Conservation (phyloP, 2,888 invertebrate genomes). For the Noctuana brunneofusca region DNA sequence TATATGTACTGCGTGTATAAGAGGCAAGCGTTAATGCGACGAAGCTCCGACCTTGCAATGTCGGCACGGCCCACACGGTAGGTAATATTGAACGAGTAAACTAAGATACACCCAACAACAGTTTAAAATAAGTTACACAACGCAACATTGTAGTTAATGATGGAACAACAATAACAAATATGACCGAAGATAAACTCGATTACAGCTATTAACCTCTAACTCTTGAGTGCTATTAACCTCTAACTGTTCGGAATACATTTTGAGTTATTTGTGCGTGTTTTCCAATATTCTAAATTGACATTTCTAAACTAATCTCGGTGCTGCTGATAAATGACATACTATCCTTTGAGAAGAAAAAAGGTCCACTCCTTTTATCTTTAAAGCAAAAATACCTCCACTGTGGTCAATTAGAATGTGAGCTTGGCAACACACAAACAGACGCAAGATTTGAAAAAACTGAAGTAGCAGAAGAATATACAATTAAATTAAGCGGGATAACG, state of each 20-base stretch:
- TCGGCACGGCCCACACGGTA: slow-evolving; percentile 10
- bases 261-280: background rate
- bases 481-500: background rate
- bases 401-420: no score
- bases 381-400: no score
- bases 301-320: background rate
- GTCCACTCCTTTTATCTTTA: no score
- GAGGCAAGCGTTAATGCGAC: background rate
- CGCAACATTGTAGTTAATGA: background rate
- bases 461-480: background rate
- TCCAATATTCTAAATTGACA: background rate
- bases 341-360: no score
- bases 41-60: slow-evolving; percentile 21
- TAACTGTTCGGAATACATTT: background rate
- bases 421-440: no score
- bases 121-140: background rate
- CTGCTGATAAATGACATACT: background rate
- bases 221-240: background rate
- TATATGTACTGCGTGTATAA: background rate
- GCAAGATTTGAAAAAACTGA: no score
- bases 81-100: background rate
- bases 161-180: background rate
- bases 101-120: background rate
- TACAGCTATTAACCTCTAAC: background rate
- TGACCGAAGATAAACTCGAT: background rate